Percentiles rank a stretch among this genome's conserved stretches.
Evolutionary conservation across 2,888 invertebrate species (phyloP).

Genomic region (Drosophila helvetica): DNA sequence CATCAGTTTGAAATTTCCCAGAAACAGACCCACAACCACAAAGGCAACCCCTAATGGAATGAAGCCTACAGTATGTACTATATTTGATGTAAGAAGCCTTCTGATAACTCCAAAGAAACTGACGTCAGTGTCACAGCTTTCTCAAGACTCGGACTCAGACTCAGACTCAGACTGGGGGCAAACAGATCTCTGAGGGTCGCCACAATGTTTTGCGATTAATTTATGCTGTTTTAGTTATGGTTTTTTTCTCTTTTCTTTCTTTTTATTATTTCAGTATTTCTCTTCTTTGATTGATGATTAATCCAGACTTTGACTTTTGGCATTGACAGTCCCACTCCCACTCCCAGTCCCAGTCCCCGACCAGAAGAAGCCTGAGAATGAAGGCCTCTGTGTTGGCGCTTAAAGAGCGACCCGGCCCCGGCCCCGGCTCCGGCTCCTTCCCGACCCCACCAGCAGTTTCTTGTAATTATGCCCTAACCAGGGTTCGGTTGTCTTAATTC

Average conservation of each 20-base stretch:
- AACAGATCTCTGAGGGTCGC: slow-evolving; percentile 6
- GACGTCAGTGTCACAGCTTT: slow-evolving; percentile 43
- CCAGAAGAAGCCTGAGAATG: slow-evolving; percentile 28
- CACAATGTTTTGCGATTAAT: slow-evolving; percentile 61
- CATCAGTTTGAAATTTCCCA: too few relatives aligned
- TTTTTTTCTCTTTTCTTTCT: slow-evolving; percentile 6
- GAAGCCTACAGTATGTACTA: too few relatives aligned
- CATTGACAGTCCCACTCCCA: slow-evolving; percentile 51
- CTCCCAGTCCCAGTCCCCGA: too few relatives aligned
- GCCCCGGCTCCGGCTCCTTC: too few relatives aligned
- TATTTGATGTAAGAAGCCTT: not conserved
- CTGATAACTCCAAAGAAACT: not conserved
- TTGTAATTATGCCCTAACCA: slow-evolving; percentile 22
- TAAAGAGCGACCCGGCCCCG: not conserved
- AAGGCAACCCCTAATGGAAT: too few relatives aligned
- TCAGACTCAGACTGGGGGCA: slow-evolving; percentile 13
- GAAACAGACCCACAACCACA: too few relatives aligned
- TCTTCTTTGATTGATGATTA: slow-evolving; percentile 75
- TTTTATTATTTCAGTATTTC: slow-evolving; percentile 4
- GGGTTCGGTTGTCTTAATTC: not conserved
- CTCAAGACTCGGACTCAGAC: slow-evolving; percentile 43
- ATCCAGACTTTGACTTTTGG: slow-evolving; percentile 77
- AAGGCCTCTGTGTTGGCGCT: slow-evolving; percentile 24
- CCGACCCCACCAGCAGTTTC: not conserved
- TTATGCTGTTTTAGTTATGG: slow-evolving; percentile 52